Evolutionary conservation across 2,113 vertebrate genomes (phyloP).

Genomic region (Emydocephalus ijimae): DNA sequence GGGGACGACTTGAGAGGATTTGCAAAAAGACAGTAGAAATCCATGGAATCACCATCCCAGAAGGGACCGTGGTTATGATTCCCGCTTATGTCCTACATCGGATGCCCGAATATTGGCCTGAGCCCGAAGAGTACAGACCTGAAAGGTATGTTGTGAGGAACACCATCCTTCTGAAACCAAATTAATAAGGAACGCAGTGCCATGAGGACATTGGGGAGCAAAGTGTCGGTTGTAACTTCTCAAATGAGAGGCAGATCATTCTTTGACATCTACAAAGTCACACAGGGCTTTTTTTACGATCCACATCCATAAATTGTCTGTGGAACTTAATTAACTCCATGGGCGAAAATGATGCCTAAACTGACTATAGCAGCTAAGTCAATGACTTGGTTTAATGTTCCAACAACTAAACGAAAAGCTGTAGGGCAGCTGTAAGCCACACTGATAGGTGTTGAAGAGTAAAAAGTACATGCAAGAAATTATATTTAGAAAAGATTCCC

Average conservation of each 20-base stretch:
- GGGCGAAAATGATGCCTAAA: constrained; percentile 49
- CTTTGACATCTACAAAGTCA: constrained; percentile 51
- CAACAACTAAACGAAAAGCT: constrained; percentile 63
- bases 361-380: constrained; percentile 59
- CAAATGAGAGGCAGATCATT: constrained; percentile 54
- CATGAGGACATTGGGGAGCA: constrained; percentile 15
- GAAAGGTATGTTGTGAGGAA: constrained; percentile 67
- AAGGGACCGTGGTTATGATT: constrained; percentile 62
- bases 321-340: constrained; percentile 68
- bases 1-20: constrained; percentile 68
- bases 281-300: constrained; percentile 59
- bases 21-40: constrained; percentile 79
- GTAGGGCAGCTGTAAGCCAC: constrained; percentile 51
- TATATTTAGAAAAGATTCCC: constrained; percentile 52
- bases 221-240: constrained; percentile 31
- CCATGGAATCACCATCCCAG: constrained; percentile 72
- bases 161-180: accelerated
- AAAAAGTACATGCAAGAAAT: constrained; percentile 54
- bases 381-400: constrained; percentile 63
- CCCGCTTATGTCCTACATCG: constrained; percentile 66
- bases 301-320: constrained; percentile 57
- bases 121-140: constrained; percentile 75
- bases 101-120: constrained; percentile 62
- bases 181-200: background rate
- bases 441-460: constrained; percentile 54